A percentile compares a stretch with the other conserved stretches of the same genome.
phyloP scores from a whole-genome alignment of 2,797 vertebrate genomes.

The Tympanoctomys barrerae region DNA sequence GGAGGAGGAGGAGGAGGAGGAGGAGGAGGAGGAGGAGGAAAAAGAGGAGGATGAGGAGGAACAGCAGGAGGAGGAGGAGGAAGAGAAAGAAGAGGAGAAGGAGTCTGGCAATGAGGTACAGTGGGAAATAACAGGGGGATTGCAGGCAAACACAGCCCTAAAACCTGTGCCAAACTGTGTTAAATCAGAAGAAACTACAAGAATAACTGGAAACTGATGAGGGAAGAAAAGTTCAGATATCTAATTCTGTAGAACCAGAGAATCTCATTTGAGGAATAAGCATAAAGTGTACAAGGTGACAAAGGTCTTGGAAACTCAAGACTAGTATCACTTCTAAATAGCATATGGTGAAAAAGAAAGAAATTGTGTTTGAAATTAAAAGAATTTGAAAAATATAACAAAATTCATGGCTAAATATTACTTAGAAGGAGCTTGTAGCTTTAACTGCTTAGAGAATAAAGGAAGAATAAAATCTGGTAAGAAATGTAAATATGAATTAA shows the following conservation, averaged over 20 bases:
- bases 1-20: background rate
- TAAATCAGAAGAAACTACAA: background rate
- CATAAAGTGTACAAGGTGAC: background rate
- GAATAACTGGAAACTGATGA: background rate
- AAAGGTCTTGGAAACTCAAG: background rate
- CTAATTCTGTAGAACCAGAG: background rate
- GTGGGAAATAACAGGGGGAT: background rate
- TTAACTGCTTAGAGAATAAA: slow-evolving; percentile 1
- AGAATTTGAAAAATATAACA: background rate
- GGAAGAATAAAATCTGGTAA: slow-evolving; percentile 1
- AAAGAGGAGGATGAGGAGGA: background rate
- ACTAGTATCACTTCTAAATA: background rate
- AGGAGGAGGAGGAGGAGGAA: background rate
- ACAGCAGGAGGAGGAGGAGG: background rate
- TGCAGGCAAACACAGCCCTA: background rate
- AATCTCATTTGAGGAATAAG: background rate
- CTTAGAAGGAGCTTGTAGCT: background rate
- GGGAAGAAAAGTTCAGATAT: background rate
- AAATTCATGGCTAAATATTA: background rate
- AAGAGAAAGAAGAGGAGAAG: background rate
- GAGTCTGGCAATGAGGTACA: background rate
- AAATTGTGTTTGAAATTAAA: background rate
- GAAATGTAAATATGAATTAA: background rate
- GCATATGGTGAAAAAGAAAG: background rate
- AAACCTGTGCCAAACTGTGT: background rate